These are phyloP conservation scores for Choristoneura rosaceana DNA, from an alignment of 2,888 invertebrate genomes.

Conservation along the genomic window DNA sequence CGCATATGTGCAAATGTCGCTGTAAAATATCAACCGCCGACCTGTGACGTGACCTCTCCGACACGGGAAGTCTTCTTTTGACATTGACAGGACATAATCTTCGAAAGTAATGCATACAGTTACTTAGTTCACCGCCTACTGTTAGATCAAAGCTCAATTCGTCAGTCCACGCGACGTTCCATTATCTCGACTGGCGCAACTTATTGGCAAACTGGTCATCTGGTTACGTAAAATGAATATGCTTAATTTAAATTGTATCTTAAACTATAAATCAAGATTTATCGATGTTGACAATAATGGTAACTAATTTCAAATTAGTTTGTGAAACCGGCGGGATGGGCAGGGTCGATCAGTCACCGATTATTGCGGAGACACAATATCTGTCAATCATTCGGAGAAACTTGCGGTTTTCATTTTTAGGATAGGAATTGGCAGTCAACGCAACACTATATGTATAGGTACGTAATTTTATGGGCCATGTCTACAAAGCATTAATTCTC, in stretches of 20 bases:
- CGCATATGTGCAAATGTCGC: slow-evolving; percentile 71
- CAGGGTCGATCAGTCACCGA: slow-evolving; percentile 22
- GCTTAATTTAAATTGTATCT: slow-evolving; percentile 44
- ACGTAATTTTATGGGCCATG: slow-evolving; percentile 1
- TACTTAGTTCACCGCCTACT: neutral
- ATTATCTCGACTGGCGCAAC: slow-evolving; percentile 33
- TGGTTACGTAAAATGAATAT: slow-evolving; percentile 41
- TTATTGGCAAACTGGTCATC: slow-evolving; percentile 26
- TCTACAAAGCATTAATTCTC: neutral
- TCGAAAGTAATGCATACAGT: neutral
- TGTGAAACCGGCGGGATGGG: slow-evolving; percentile 33
- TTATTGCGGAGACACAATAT: slow-evolving; percentile 1
- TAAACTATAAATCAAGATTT: slow-evolving; percentile 43
- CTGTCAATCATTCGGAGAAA: slow-evolving; percentile 13
- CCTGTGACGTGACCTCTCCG: slow-evolving; percentile 71
- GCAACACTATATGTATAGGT: no score
- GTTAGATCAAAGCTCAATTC: slow-evolving; percentile 6
- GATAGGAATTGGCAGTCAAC: neutral
- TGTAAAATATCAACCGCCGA: slow-evolving; percentile 76
- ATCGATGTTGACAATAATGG: slow-evolving; percentile 38
- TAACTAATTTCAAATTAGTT: slow-evolving; percentile 30
- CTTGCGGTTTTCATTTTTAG: slow-evolving; percentile 3
- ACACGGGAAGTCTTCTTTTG: slow-evolving; percentile 34
- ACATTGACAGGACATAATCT: slow-evolving; percentile 7
- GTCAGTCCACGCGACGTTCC: slow-evolving; percentile 13